phyloP scores from a whole-genome alignment of 2,888 invertebrate genomes.

The Cephus nigrinus region DNA sequence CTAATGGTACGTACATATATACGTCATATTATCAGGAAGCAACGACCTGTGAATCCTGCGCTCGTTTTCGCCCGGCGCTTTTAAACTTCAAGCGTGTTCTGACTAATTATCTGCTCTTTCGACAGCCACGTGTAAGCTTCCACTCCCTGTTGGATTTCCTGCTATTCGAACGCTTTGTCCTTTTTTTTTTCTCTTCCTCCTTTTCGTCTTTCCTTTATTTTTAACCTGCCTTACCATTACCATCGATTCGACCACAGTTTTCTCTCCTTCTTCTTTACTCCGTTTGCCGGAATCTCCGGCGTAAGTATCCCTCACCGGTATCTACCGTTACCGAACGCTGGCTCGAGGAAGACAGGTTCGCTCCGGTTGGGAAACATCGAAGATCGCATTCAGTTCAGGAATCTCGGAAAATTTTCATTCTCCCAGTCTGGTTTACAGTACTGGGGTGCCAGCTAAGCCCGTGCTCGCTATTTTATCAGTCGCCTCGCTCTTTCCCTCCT shows the following conservation, averaged over 20 bases:
- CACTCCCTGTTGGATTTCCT: not conserved
- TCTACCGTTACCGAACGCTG: not conserved
- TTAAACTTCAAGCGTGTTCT: not conserved
- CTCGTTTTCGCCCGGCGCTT: not conserved
- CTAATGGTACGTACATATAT: not conserved
- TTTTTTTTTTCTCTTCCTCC: not conserved
- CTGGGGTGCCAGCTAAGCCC: not conserved
- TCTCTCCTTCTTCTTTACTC: not conserved
- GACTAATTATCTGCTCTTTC: not conserved
- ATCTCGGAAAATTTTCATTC: not conserved
- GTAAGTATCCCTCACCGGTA: not conserved
- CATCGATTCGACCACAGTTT: not conserved
- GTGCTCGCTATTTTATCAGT: not conserved
- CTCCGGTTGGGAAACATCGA: not conserved
- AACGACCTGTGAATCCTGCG: slow-evolving; percentile 5
- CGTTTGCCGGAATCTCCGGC: not conserved
- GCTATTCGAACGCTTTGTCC: not conserved
- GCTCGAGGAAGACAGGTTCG: not conserved
- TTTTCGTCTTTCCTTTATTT: not conserved
- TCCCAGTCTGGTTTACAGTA: not conserved
- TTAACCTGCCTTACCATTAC: not conserved
- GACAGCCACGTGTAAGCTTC: not conserved
- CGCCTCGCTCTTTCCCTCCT: not conserved
- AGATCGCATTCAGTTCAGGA: not conserved
- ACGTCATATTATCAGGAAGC: not conserved